Base-by-base conservation (phyloP, 2,888 invertebrate genomes). In the Rhamphomyia laevipes region DNA sequence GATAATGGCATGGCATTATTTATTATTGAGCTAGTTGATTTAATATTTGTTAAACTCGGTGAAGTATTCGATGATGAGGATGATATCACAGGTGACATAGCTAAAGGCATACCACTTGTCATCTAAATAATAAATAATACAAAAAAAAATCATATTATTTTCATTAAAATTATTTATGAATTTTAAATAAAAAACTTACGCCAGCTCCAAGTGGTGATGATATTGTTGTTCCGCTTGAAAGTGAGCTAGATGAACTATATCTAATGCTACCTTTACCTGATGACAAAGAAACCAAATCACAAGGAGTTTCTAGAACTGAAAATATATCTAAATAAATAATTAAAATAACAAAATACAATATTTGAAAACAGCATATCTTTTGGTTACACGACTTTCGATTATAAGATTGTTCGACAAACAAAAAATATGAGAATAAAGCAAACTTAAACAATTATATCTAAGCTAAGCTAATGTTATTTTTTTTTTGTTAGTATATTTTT, bases 221-320 rank as follows among this genome's bases (percentile, higher is more conserved):
- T 51, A 72, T 69, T 53, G 73, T 73, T 46, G 72, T 70, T 41
- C 60, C 60, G 48, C 73, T 73, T 52, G 73, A 73, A 51, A 73
- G 60, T 53, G 73, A 73, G 57, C 73, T 73, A 42, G 73, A 73
- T 56, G 73, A 73, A 56, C 73, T 73, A 55, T 74, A 76, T 58
- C 75, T 57, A 53, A 65, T 62, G 50, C 68, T 64, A 50, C 61
- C 63, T 53, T 65, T 64, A 37, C 63, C 64, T 50, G 64, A 63
- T 50, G 65, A 61, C 51, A 66, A 59, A 30, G 68, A 67, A 53
- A 59, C 59, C 45, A 64, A 61, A 57, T 67, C 64, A 53, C 59
- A 62, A 51, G 61, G 52, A 43, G 58, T 58, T 57, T 67, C 66
- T 60, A 58, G 30, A 58, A 61, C 50, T 51, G 41, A 49, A 55